Conservation (phyloP, 2,888 invertebrate species). For the Tricholauxania praeusta region DNA sequence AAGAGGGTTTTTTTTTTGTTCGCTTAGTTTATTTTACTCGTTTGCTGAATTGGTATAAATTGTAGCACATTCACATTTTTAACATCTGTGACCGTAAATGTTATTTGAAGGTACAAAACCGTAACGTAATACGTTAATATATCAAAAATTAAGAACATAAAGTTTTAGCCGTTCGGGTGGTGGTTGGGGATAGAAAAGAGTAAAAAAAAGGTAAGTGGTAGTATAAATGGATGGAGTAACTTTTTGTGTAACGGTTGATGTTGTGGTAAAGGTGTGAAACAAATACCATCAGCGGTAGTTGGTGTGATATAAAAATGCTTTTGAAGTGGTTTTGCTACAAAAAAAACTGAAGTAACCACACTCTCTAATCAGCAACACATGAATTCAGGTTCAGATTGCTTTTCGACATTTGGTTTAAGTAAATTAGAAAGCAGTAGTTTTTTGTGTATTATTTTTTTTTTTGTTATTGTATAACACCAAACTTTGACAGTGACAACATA, state of each 20-base stretch:
- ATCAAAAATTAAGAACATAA: conserved; percentile 37
- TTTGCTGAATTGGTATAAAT: conserved; percentile 4
- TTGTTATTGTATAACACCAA: no score
- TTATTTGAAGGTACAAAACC: conserved; percentile 44
- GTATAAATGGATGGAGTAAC: no score
- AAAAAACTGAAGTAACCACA: no score
- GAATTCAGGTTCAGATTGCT: no score
- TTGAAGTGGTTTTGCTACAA: no score
- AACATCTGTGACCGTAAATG: conserved; percentile 28
- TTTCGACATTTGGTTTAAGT: no score
- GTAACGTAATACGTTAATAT: conserved; percentile 43
- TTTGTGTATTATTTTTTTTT: no score
- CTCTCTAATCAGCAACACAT: no score
- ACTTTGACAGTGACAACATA: no score
- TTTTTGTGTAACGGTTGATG: neutral
- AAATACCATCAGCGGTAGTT: neutral
- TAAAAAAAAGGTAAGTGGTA: no score
- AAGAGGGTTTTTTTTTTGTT: conserved; percentile 27
- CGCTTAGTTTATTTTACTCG: neutral
- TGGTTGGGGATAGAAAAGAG: neutral
- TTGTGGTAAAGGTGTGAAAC: conserved; percentile 5
- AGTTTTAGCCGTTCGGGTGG: conserved; percentile 3
- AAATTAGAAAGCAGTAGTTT: no score
- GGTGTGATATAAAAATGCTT: no score
- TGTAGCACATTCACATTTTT: conserved; percentile 4